These are phyloP conservation scores for Leptarthrus brevirostris DNA, from an alignment of 2,888 invertebrate species.

Conservation along the genomic window DNA sequence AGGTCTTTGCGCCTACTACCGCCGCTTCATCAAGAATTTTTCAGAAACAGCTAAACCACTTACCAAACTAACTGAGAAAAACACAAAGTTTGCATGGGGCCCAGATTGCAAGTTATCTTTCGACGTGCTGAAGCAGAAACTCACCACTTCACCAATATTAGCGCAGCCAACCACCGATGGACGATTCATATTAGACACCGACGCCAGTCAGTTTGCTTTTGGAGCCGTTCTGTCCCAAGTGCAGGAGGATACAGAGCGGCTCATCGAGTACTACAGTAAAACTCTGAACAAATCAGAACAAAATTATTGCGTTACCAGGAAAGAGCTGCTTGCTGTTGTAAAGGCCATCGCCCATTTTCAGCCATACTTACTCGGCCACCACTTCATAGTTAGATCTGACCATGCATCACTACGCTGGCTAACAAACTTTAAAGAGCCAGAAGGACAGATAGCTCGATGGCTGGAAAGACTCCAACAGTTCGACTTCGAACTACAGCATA, in stretches of 20 bases:
- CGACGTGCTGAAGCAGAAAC: background rate
- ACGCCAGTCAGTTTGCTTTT: background rate
- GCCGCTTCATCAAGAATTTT: background rate
- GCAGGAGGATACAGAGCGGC: background rate
- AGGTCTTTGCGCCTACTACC: background rate
- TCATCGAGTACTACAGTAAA: slow-evolving; percentile 1
- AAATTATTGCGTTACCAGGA: slow-evolving; percentile 7
- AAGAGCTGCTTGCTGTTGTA: too few species aligned
- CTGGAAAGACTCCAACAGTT: slow-evolving; percentile 57
- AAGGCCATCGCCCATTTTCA: too few species aligned
- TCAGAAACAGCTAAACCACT: slow-evolving; percentile 2
- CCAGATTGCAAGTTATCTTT: background rate
- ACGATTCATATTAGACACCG: too few species aligned
- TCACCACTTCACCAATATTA: slow-evolving; percentile 3
- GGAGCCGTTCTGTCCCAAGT: background rate
- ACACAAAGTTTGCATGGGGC: background rate
- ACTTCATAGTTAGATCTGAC: too few species aligned
- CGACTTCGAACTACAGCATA: slow-evolving; percentile 57
- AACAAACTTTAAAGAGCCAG: too few species aligned
- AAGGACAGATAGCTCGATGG: slow-evolving; percentile 57
- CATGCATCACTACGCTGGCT: slow-evolving; percentile 53
- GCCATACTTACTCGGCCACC: too few species aligned
- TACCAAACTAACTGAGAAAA: slow-evolving; percentile 9
- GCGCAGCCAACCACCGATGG: background rate
- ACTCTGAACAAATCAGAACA: background rate